Conservation (phyloP, 2,888 invertebrate species). For the Acanthosepion lycidas region DNA sequence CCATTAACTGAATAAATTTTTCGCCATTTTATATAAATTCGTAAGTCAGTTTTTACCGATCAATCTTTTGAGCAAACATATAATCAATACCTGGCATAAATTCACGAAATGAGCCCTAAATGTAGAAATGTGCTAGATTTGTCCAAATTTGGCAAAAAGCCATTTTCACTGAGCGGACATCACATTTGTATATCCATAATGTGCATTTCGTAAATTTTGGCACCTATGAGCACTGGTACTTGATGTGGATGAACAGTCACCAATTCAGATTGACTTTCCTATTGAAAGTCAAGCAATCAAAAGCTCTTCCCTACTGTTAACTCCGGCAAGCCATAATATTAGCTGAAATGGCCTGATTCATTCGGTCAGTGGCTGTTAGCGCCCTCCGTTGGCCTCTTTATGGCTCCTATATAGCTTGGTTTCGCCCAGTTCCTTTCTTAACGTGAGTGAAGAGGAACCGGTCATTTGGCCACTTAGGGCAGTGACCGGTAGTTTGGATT, state of each 20-base stretch:
- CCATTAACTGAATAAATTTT: too few relatives aligned
- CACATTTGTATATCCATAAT: too few relatives aligned
- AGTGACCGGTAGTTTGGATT: neutral
- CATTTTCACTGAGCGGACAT: too few relatives aligned
- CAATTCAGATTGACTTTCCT: neutral
- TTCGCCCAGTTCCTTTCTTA: too few relatives aligned
- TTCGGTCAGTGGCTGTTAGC: neutral
- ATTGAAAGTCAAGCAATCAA: neutral
- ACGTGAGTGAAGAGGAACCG: neutral
- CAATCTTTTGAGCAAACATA: too few relatives aligned
- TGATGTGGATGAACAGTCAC: neutral
- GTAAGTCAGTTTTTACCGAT: too few relatives aligned
- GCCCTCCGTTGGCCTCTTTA: neutral
- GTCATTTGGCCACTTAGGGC: slow-evolving; percentile 18
- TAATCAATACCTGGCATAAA: too few relatives aligned
- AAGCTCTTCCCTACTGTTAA: neutral
- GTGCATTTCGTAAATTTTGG: neutral
- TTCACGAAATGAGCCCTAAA: too few relatives aligned
- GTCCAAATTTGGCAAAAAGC: too few relatives aligned
- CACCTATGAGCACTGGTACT: neutral
- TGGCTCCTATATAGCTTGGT: neutral
- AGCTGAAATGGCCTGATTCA: neutral
- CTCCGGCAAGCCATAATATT: neutral
- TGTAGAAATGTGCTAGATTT: too few relatives aligned
- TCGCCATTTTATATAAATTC: too few relatives aligned